Conservation (phyloP, 2,113 vertebrate species). For the Melanocharis versteri region DNA sequence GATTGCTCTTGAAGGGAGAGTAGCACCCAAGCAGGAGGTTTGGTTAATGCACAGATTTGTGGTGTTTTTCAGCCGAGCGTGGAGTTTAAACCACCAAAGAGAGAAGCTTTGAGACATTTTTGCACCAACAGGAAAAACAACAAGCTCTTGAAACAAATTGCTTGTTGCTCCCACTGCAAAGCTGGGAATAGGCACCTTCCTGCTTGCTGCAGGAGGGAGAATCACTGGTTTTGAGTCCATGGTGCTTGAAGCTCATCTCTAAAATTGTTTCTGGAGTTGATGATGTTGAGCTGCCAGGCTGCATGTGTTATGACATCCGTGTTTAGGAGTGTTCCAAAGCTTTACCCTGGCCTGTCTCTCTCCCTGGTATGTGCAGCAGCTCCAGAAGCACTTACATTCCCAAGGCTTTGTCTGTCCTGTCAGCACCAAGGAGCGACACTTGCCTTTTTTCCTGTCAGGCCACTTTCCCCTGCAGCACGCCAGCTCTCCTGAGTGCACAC, state of each 20-base stretch:
- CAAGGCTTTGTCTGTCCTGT: not conserved
- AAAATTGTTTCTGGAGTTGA: not conserved
- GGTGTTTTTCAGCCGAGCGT: not conserved
- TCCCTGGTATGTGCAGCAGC: not conserved
- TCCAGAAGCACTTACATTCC: not conserved
- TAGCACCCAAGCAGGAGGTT: not conserved
- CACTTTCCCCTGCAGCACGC: not conserved
- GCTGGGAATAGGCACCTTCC: not conserved
- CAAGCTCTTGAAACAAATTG: not conserved
- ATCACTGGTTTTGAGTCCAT: not conserved
- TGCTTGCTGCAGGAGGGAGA: not conserved
- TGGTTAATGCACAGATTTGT: not conserved
- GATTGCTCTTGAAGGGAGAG: not conserved
- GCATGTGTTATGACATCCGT: fast-evolving
- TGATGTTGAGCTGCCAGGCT: not conserved
- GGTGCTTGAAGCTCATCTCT: not conserved
- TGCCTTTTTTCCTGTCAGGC: not conserved
- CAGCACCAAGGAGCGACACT: not conserved
- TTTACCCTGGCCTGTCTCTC: not conserved
- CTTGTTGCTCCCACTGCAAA: fast-evolving
- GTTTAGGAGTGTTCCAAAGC: not conserved
- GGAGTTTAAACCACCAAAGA: not conserved
- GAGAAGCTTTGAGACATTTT: not conserved
- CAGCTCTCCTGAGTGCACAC: not conserved
- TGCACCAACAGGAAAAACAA: not conserved